Evolutionary conservation across 2,888 invertebrate species (phyloP), one percentile per base, ranked within the genome.

Genomic region (Agapostemon virescens): DNA sequence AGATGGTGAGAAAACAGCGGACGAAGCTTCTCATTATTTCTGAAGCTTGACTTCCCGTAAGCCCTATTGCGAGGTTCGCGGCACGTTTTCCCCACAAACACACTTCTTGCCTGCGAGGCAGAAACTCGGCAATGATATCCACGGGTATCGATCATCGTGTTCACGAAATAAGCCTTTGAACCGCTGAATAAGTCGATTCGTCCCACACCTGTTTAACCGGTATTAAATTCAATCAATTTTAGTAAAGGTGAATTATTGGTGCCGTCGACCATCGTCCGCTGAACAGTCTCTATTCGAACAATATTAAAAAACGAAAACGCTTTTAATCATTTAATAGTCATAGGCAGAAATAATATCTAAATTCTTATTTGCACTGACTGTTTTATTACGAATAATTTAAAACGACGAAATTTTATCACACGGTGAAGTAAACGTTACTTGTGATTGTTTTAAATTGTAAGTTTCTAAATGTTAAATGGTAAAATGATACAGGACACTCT

Each of bases 31-130:
- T 88, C 86, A 87, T 89, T 89, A 89, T 89, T 88, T 87, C 84
- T 77, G 79, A 84, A 88, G 87, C 87, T 88, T 87, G 88, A 90
- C 88, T 89, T 88, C 82, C 73, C 85, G 77, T 90, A 89, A 91
- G 87, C 87, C 85, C 77, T 68, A 81, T 73, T 79, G 76, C 79
- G 82, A 88, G 87, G 84, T 87, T 82, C 85, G 81, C 77, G 82
- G 89, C 91, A 91, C 90, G 91, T 89, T 87, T 85, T 72, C 74
- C 78, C 84, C 86, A 83, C 89, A 90, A 90, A 88, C 87, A 89
- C 86, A 82, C 84, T 78, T 69, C 74, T 38, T 77, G 70, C 77
- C 79, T 36, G 26, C 61, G 52, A 73, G 68, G 77, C 72, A 80
- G 82, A 84, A 83, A 75, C 84, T 81, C 79, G 63, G 77, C 79